Evolutionary conservation across 2,888 invertebrate genomes (phyloP).

Genomic region (Lasioglossum vierecki): DNA sequence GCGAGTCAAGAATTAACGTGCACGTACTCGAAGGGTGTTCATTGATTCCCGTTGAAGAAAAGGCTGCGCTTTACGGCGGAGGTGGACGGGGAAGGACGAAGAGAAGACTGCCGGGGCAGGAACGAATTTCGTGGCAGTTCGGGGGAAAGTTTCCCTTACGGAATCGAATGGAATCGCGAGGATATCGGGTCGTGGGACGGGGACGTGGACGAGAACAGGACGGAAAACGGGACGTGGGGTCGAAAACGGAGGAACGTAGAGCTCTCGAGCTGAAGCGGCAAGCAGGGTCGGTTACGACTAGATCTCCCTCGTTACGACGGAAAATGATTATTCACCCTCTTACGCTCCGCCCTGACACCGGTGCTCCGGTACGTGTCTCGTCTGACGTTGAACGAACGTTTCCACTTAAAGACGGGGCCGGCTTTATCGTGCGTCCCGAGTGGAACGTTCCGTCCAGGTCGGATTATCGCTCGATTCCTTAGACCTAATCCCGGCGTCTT

Average conservation of each 20-base stretch:
- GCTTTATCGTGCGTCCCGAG: constrained; percentile 65
- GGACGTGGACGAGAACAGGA: neutral
- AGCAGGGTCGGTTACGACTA: constrained; percentile 74
- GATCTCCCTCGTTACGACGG: constrained; percentile 77
- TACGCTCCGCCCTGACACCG: constrained; percentile 42
- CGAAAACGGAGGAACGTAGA: constrained; percentile 32
- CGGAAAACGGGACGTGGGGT: neutral
- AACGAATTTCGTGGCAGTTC: neutral
- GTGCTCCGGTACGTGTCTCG: constrained; percentile 59
- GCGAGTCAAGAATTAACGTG: constrained; percentile 8
- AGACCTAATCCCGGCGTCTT: constrained; percentile 56
- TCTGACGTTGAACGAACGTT: constrained; percentile 79
- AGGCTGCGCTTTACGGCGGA: neutral
- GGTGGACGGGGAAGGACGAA: no score
- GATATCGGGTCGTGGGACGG: neutral
- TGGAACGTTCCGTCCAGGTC: constrained; percentile 57
- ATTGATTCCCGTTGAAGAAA: constrained; percentile 15
- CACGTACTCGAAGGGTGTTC: neutral
- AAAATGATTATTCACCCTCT: constrained; percentile 80
- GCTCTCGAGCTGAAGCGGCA: constrained; percentile 56
- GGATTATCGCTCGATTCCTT: constrained; percentile 67
- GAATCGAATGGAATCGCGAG: neutral
- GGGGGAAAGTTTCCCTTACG: neutral
- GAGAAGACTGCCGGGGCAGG: neutral
- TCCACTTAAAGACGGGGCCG: constrained; percentile 74